phyloP scores from a whole-genome alignment of 2,888 invertebrate genomes.

The Caenorhabditis doughertyi region DNA sequence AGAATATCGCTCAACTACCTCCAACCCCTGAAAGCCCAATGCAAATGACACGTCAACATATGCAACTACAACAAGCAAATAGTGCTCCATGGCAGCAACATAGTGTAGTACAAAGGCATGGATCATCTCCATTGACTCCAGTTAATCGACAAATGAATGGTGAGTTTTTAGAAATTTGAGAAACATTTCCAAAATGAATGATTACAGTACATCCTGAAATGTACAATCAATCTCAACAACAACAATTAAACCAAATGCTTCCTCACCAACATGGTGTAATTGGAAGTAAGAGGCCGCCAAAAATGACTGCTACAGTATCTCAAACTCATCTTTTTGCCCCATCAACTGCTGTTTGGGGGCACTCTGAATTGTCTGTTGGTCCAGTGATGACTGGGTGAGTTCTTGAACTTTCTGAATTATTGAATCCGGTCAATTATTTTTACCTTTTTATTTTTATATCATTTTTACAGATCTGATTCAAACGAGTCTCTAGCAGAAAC shows the following conservation, averaged over 20 bases:
- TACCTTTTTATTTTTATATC: no score
- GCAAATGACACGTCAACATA: slow-evolving; percentile 28
- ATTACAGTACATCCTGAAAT: slow-evolving; percentile 35
- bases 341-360: slow-evolving; percentile 78
- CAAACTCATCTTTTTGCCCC: slow-evolving; percentile 76
- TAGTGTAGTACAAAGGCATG: slow-evolving; percentile 32
- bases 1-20: slow-evolving; percentile 35
- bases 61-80: slow-evolving; percentile 44
- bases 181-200: background rate
- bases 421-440: background rate
- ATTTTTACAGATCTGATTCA: slow-evolving; percentile 20
- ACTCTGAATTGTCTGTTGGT: slow-evolving; percentile 72
- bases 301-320: slow-evolving; percentile 42
- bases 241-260: slow-evolving; percentile 11
- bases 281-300: slow-evolving; percentile 30
- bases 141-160: slow-evolving; percentile 49
- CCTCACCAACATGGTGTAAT: slow-evolving; percentile 39
- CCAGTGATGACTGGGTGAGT: slow-evolving; percentile 67
- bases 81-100: slow-evolving; percentile 64
- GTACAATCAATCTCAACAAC: slow-evolving; percentile 19
- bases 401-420: background rate
- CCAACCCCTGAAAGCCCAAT: slow-evolving; percentile 44
- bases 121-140: slow-evolving; percentile 61
- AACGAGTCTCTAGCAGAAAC: slow-evolving; percentile 36
- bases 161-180: background rate